Evolutionary conservation across 1,140 invertebrate species (phyloP).

Genomic region (Drosophila micromelanica): DNA sequence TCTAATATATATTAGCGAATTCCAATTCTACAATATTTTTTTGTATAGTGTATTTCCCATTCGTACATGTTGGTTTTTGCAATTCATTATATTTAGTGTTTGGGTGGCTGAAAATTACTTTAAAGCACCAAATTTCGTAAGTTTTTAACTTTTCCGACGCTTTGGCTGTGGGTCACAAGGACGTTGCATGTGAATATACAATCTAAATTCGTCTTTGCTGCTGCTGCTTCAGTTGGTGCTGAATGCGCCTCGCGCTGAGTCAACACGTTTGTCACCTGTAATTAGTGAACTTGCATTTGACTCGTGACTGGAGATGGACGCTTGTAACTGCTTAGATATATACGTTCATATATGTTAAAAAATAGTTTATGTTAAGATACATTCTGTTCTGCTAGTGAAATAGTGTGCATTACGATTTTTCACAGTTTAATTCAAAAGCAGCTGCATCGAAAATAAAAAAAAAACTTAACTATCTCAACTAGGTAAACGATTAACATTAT

Average conservation of each 20-base stretch:
- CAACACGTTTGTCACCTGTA: slow-evolving; percentile 52
- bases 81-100: slow-evolving; percentile 35
- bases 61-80: slow-evolving; percentile 6
- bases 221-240: neutral
- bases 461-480: too few relatives aligned
- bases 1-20: neutral
- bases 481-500: neutral
- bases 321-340: neutral
- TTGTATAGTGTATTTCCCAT: slow-evolving; percentile 30
- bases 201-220: slow-evolving; percentile 62
- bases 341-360: neutral
- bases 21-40: neutral
- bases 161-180: slow-evolving; percentile 63
- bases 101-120: slow-evolving; percentile 25
- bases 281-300: slow-evolving; percentile 62
- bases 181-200: slow-evolving; percentile 58
- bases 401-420: too few relatives aligned
- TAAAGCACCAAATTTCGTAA: slow-evolving; percentile 48
- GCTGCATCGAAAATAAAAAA: neutral
- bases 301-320: neutral
- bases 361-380: too few relatives aligned
- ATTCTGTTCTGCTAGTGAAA: too few relatives aligned
- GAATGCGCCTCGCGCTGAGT: slow-evolving; percentile 20
- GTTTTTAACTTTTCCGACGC: slow-evolving; percentile 26
- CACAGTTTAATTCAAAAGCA: slow-evolving; percentile 1